Evolutionary conservation across 1,140 invertebrate species (phyloP), one percentile per base, ranked within the genome.

Genomic region (Heliothis subflexa): DNA sequence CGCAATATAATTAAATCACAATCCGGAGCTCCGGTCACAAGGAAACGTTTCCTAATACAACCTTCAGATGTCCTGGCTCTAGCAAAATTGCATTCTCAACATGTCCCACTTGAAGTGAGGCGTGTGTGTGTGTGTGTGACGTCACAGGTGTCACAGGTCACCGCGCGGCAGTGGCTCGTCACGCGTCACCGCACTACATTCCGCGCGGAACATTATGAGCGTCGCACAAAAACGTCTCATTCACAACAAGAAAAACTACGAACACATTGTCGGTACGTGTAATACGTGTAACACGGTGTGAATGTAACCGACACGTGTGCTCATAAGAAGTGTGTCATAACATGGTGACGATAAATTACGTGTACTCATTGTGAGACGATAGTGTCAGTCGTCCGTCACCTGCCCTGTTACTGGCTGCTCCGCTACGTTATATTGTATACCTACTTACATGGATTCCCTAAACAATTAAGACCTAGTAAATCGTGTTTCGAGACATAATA

Each of bases 81-180:
- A 16, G 52, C 54, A 2, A 73, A 45, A 73, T 61, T 61, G 71
- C 71, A 73, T 73, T 73, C 70, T 55, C 59, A 12, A n/a, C 5
- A 33, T 45, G 33, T 18, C 33, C 28, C 50, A 59, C 12, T 28
- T 18, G 54, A 59, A 52, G 50, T n/a, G 50, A 9, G 28, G 54
- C 45, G 54, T 18, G 71, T 61, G 45, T 18, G 13, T 40, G 25
- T 33, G 70, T 57, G 28, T 52, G 52, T 18, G 33, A 18, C 61
- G 61, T 11, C n/a, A 64, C 61, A 64, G 40, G n/a, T n/a, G 45
- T 40, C 70, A 54, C 70, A 40, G 68, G 50, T 55, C 50, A 55
- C 21, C 25, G n/a, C 18, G 52, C 25, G 25, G 40, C 68, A 40
- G 2, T 55, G 28, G 57, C n/a, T 72, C 70, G 70, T 54, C 70